Base-by-base conservation (phyloP, 2,888 invertebrate genomes). In the Drosophila anceps region DNA sequence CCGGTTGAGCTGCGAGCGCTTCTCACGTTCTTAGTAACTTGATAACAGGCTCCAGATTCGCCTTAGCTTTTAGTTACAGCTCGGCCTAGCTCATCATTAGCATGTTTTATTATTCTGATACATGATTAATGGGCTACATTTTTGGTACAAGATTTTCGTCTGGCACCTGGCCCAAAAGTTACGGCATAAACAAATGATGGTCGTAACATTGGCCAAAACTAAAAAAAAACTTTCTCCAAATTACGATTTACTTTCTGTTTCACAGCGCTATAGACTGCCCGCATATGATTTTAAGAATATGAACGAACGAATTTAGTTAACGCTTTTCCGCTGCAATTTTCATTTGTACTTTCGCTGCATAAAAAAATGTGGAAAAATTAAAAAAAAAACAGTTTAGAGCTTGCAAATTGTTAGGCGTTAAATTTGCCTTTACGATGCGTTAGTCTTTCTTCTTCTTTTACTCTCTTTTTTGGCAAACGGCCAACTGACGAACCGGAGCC, bases 241-340 rank as follows among this genome's bases (percentile, higher is more conserved):
- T 80, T 84, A 81, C 80, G 83, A 88, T 81, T 88, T 85, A 85
- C 84, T 85, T 85, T 85, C 84, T 80, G 84, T 84, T 85, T 84
- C 84, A 70, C 77, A 60, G 27, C 67, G 74, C 71, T 71, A 81
- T 62, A 75, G 66, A 37, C 62, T 53, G 58, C 43, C 58, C 35
- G 44, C 41, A 59, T 61, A 51, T 67, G 44, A 76, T 73, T 76
- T 79, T 82, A 70, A 84, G 84, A 84, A 88, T 75, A 50, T 63
- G 67, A 70, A 69, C 27, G 39, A 39, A 39, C 54, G 31, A 12
- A 54, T 66, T 58, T 43, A 29, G 35, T 39, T 48, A 37, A 29
- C 20, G 59, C 10, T 69, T 76, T 73, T 62, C 58, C 24, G 31
- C 20, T 73, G 44, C 71, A 77, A 62, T 73, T 70, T 79, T 62